Evolutionary conservation across 2,888 invertebrate species (phyloP).

Genomic region (Philopedon plagiatum): DNA sequence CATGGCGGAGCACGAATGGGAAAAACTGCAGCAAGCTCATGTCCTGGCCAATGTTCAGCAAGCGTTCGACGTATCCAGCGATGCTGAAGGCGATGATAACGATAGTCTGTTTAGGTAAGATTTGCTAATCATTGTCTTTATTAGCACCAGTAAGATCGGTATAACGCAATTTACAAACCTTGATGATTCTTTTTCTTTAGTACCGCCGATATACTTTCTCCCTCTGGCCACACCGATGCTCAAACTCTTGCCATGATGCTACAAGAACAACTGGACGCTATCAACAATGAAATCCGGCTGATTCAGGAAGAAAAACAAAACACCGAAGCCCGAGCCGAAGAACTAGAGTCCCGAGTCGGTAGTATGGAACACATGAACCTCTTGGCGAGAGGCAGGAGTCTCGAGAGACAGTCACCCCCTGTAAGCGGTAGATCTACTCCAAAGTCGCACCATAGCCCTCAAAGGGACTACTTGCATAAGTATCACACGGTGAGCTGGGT

Average conservation of each 20-base stretch:
- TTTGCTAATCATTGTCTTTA: not conserved
- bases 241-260: slow-evolving; percentile 98
- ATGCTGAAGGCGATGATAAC: slow-evolving; percentile 84
- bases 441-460: slow-evolving; percentile 83
- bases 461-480: slow-evolving; percentile 90
- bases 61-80: slow-evolving; percentile 90
- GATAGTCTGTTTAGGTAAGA: slow-evolving; percentile 77
- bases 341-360: slow-evolving; percentile 95
- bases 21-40: slow-evolving; percentile 86
- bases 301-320: slow-evolving; percentile 79
- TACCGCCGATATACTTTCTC: slow-evolving; percentile 80
- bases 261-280: slow-evolving; percentile 99
- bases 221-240: slow-evolving; percentile 84
- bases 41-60: slow-evolving; percentile 90
- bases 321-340: slow-evolving; percentile 97
- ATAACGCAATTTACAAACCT: not conserved
- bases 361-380: slow-evolving; percentile 96
- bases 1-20: slow-evolving; percentile 87
- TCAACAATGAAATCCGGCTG: slow-evolving; percentile 96
- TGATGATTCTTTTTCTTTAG: slow-evolving; percentile 62
- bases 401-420: slow-evolving; percentile 84
- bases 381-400: slow-evolving; percentile 80
- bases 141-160: too few relatives aligned
- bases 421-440: slow-evolving; percentile 93
- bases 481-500: slow-evolving; percentile 90